phyloP scores from a whole-genome alignment of 2,888 invertebrate species.

The Volucella inanis region DNA sequence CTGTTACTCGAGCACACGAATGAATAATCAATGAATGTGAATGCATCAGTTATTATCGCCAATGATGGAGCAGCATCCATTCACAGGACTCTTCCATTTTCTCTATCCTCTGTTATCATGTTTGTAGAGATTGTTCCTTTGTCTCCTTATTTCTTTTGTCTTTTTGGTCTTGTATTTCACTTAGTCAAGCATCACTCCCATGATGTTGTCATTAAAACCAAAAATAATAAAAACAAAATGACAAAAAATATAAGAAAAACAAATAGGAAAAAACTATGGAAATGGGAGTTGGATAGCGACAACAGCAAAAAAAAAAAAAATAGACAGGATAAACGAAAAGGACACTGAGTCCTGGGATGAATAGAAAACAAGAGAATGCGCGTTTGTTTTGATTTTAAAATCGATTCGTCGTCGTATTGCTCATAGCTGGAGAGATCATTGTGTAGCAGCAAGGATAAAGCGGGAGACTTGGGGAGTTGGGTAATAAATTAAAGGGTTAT shows the following conservation, averaged over 20 bases:
- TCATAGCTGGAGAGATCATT: slow-evolving; percentile 32
- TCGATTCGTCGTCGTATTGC: slow-evolving; percentile 39
- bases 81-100: slow-evolving; percentile 3
- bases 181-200: slow-evolving; percentile 38
- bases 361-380: slow-evolving; percentile 37
- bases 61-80: slow-evolving; percentile 61
- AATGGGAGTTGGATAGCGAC: no score
- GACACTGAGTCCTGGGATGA: slow-evolving; percentile 20
- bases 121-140: slow-evolving; percentile 26
- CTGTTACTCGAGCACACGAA: slow-evolving; percentile 40
- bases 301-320: background rate
- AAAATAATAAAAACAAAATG: slow-evolving; percentile 1
- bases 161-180: slow-evolving; percentile 45
- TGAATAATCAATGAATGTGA: slow-evolving; percentile 65
- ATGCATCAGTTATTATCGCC: slow-evolving; percentile 58
- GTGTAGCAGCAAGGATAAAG: slow-evolving; percentile 2
- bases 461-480: background rate
- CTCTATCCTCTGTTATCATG: background rate
- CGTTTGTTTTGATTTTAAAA: slow-evolving; percentile 59
- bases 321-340: slow-evolving; percentile 22
- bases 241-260: background rate
- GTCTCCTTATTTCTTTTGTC: slow-evolving; percentile 36
- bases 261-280: background rate
- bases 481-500: slow-evolving; percentile 18
- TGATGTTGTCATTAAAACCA: slow-evolving; percentile 41